Evolutionary conservation across 2,797 vertebrate species (phyloP), one percentile per base, ranked within the genome.

Genomic region (Coregonus ussuriensis): DNA sequence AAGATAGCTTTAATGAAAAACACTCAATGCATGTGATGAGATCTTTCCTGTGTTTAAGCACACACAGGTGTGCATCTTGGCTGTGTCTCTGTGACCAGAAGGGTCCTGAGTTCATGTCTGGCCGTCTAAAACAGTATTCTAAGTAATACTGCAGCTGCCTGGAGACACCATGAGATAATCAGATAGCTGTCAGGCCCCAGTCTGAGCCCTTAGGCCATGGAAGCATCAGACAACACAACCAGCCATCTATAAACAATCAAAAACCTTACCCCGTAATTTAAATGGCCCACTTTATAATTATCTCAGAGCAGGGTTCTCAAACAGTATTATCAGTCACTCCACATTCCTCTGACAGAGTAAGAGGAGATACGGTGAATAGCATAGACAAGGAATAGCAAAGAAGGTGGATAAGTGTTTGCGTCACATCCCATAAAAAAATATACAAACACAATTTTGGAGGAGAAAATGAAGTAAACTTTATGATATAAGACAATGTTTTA

Each of bases 61-160:
- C 80, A 74, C 72, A 75, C 73, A 65, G 31, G 15, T 41, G 56
- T 72, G 80, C 31, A 76, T 80, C 79, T 85, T 79, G 82, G 77
- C 80, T 85, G 77, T 56, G 79, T 84, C 81, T 82, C 62, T 85
- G 81, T 73, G 76, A 83, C 78, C 5, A 71, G 79, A 85, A 82
- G 81, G 87, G 86, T 86, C 85, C 75, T 73, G 76, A 77, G 87
- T 86, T 91, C 84, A 84, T 78, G 79, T 68, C 77, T 62, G 78
- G 74, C 67, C 79, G 75, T 81, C 86, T 88, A 84, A 91, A 91
- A 91, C 82, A 84, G 84, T 81, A 77, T 83, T 82, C 88, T 90
- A 87, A 86, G 88, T 89, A 87, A 87, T 77, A 82, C 81, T 86
- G 77, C 87, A 87, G 87, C 86, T 77, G 89, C 82, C 83, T 86